These are phyloP conservation scores for Lymantria dispar DNA, from an alignment of 2,888 invertebrate genomes.

Conservation along the genomic window DNA sequence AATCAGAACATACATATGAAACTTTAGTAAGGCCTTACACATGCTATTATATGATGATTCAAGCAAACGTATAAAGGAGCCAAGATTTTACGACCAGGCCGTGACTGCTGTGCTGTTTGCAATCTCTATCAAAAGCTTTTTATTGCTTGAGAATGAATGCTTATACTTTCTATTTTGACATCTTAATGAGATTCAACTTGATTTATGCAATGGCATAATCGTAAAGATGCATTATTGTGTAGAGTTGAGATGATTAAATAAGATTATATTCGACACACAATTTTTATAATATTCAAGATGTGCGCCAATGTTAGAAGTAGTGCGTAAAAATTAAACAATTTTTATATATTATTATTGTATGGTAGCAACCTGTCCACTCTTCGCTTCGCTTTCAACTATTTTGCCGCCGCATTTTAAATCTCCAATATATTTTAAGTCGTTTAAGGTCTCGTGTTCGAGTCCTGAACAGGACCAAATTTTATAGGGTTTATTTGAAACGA, in stretches of 20 bases:
- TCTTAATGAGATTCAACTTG: slow-evolving; percentile 13
- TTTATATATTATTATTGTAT: no score
- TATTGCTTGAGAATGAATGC: slow-evolving; percentile 42
- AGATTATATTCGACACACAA: background rate
- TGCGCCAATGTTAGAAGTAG: no score
- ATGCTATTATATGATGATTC: slow-evolving; percentile 60
- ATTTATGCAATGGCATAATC: slow-evolving; percentile 10
- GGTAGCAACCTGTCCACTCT: no score
- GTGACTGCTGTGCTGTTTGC: slow-evolving; percentile 43
- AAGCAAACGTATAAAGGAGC: slow-evolving; percentile 54
- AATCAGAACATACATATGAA: slow-evolving; percentile 47
- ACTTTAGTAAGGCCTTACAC: slow-evolving; percentile 45
- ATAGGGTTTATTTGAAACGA: no score
- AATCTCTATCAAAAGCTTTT: slow-evolving; percentile 56
- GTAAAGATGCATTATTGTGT: slow-evolving; percentile 9
- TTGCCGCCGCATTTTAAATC: no score
- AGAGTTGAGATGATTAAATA: slow-evolving; percentile 1
- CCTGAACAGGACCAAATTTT: no score
- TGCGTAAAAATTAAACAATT: no score
- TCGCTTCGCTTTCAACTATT: no score
- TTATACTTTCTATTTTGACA: slow-evolving; percentile 15
- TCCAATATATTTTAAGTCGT: no score
- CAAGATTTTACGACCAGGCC: slow-evolving; percentile 63
- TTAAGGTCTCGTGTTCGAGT: no score
- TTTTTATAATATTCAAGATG: background rate